Conservation (phyloP, 2,113 vertebrate species). For the Leptosomus discolor region DNA sequence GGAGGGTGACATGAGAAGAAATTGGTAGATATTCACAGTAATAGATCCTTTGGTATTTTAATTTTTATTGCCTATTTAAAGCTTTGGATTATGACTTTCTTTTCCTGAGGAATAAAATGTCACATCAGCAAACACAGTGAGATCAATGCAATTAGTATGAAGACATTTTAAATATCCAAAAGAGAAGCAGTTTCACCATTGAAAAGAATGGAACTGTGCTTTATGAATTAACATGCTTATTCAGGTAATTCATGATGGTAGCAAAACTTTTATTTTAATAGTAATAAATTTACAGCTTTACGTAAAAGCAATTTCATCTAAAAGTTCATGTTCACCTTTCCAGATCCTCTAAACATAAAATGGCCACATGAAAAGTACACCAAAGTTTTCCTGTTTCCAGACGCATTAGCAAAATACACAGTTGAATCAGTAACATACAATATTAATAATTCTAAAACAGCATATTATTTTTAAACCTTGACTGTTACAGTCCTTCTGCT, state of each 20-base stretch:
- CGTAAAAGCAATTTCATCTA: background rate
- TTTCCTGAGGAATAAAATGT: background rate
- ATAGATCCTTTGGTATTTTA: background rate
- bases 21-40: background rate
- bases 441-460: background rate
- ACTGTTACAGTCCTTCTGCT: background rate
- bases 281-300: background rate
- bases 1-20: background rate
- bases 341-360: background rate
- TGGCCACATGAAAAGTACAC: background rate
- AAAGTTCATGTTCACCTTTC: background rate
- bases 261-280: background rate
- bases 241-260: background rate
- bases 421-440: background rate
- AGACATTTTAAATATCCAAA: background rate
- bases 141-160: background rate
- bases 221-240: background rate
- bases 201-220: background rate
- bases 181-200: background rate
- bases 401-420: background rate
- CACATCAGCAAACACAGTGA: background rate
- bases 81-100: background rate
- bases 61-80: slow-evolving; percentile 13
- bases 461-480: background rate
- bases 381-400: background rate